phyloP scores from a whole-genome alignment of 2,113 vertebrate genomes.

The Daubentonia madagascariensis region DNA sequence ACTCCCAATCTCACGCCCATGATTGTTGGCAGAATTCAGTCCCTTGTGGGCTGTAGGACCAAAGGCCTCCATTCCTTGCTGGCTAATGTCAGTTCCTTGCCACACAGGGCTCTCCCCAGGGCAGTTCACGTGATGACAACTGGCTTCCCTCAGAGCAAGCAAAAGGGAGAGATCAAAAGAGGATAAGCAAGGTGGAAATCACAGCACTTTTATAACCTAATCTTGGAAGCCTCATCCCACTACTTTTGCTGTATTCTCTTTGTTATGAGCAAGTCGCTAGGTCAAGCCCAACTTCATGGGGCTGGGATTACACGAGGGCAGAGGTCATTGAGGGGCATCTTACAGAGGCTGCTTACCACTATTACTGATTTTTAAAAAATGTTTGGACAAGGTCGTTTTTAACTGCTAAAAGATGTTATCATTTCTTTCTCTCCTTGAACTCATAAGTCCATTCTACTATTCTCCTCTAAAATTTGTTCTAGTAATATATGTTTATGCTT shows the following conservation, averaged over 20 bases:
- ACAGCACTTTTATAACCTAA: neutral
- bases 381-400: neutral
- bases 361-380: neutral
- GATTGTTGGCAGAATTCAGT: neutral
- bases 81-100: neutral
- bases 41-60: neutral
- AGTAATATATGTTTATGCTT: neutral
- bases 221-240: neutral
- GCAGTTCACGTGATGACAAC: neutral
- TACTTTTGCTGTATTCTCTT: neutral
- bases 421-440: neutral
- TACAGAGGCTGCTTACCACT: neutral
- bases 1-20: neutral
- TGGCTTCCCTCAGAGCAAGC: neutral
- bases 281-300: neutral
- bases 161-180: neutral
- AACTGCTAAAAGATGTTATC: neutral
- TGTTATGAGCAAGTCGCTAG: neutral
- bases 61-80: neutral
- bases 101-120: neutral
- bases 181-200: neutral
- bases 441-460: neutral
- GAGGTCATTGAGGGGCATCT: no score
- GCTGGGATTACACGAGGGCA: neutral
- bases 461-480: neutral